Evolutionary conservation across 2,888 invertebrate species (phyloP).

Genomic region (Amblyteles armatorius): DNA sequence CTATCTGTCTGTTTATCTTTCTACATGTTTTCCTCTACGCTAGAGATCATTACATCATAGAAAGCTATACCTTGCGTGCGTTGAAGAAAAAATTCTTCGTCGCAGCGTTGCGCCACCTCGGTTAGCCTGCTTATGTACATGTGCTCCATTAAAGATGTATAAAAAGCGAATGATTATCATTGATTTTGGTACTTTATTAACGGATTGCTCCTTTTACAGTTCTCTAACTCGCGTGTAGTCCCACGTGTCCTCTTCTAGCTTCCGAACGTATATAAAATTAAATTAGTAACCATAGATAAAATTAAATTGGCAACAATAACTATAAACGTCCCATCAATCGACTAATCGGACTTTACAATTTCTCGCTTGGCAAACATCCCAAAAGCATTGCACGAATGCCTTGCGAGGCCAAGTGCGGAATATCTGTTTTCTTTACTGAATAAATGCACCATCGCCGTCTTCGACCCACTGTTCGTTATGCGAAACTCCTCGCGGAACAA

Average conservation of each 20-base stretch:
- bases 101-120: too few relatives aligned
- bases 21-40: not conserved
- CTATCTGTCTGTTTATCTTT: too few relatives aligned
- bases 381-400: too few relatives aligned
- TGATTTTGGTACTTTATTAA: not conserved
- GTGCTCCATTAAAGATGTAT: not conserved
- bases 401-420: not conserved
- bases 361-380: not conserved
- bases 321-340: not conserved
- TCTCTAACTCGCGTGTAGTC: not conserved
- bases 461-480: too few relatives aligned
- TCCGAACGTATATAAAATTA: not conserved
- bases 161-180: not conserved
- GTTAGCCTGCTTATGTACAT: not conserved
- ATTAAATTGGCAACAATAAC: too few relatives aligned
- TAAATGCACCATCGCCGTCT: too few relatives aligned
- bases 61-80: not conserved
- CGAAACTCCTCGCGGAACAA: too few relatives aligned
- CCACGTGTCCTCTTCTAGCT: not conserved
- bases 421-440: not conserved
- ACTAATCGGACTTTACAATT: not conserved
- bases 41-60: not conserved
- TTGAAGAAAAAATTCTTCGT: not conserved
- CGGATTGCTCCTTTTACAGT: too few relatives aligned
- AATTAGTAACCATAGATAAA: not conserved